These are phyloP conservation scores for Polyommatus iphigenia DNA, from an alignment of 2,888 invertebrate genomes.

Conservation along the genomic window DNA sequence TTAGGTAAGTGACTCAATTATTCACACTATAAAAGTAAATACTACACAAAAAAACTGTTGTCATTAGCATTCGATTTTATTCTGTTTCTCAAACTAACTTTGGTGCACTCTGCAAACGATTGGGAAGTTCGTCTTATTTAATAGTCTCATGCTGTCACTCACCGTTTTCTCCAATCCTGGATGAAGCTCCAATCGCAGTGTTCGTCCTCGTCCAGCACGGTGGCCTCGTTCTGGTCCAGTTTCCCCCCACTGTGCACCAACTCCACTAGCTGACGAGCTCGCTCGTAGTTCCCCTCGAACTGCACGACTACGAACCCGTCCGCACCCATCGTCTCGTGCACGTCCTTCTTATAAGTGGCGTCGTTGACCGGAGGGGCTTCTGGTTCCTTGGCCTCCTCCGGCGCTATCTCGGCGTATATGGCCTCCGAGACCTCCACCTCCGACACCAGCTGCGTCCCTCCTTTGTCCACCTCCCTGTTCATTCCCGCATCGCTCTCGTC, in stretches of 20 bases:
- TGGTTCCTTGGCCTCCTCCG: slow-evolving; percentile 50
- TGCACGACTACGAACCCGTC: slow-evolving; percentile 82
- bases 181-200: slow-evolving; percentile 88
- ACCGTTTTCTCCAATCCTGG: slow-evolving; percentile 87
- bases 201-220: slow-evolving; percentile 69
- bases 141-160: slow-evolving; percentile 44
- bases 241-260: slow-evolving; percentile 73
- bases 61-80: no score
- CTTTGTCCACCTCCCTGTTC: slow-evolving; percentile 60
- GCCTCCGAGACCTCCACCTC: slow-evolving; percentile 70
- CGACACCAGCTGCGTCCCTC: slow-evolving; percentile 60
- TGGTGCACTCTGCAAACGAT: no score
- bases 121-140: not conserved
- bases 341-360: slow-evolving; percentile 69
- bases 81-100: no score
- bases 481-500: slow-evolving; percentile 64
- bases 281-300: slow-evolving; percentile 82
- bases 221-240: slow-evolving; percentile 69
- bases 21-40: no score
- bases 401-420: slow-evolving; percentile 69
- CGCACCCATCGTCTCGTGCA: slow-evolving; percentile 64
- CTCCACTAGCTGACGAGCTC: slow-evolving; percentile 82
- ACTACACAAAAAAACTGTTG: no score
- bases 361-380: slow-evolving; percentile 63
- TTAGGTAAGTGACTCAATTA: no score